phyloP scores from a whole-genome alignment of 2,113 vertebrate genomes.

The Saimiri boliviensis region DNA sequence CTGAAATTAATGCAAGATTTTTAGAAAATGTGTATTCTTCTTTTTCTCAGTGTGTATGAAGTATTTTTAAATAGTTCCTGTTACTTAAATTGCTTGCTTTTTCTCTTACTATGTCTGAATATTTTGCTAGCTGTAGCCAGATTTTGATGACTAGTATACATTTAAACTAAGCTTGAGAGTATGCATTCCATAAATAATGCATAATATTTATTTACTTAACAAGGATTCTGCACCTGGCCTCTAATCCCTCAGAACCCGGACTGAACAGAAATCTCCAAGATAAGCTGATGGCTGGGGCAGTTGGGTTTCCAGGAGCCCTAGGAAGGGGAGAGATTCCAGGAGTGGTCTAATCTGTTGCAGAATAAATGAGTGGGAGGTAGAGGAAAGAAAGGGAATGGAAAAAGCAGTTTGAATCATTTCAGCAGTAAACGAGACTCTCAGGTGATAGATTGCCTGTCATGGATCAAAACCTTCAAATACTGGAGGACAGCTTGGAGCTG shows the following conservation, averaged over 20 bases:
- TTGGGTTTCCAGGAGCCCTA: background rate
- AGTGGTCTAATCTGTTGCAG: background rate
- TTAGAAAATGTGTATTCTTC: background rate
- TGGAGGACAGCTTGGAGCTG: background rate
- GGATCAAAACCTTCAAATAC: background rate
- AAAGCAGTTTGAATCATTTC: background rate
- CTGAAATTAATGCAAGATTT: background rate
- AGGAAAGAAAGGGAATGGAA: background rate
- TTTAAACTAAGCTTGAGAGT: background rate
- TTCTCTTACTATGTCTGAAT: slow-evolving; percentile 20
- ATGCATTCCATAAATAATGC: background rate
- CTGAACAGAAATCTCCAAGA: background rate
- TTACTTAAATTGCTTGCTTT: slow-evolving; percentile 35
- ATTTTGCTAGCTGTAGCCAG: slow-evolving; percentile 7
- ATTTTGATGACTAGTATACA: background rate
- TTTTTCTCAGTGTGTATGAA: slow-evolving; percentile 20
- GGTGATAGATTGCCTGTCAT: background rate
- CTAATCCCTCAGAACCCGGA: background rate
- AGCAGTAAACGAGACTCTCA: background rate
- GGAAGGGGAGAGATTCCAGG: background rate
- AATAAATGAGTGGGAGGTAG: background rate
- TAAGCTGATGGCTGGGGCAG: background rate
- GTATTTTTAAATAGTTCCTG: background rate
- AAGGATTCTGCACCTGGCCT: background rate
- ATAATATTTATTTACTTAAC: background rate